Evolutionary conservation across 2,888 invertebrate species (phyloP).

Genomic region (Agrochola lota): DNA sequence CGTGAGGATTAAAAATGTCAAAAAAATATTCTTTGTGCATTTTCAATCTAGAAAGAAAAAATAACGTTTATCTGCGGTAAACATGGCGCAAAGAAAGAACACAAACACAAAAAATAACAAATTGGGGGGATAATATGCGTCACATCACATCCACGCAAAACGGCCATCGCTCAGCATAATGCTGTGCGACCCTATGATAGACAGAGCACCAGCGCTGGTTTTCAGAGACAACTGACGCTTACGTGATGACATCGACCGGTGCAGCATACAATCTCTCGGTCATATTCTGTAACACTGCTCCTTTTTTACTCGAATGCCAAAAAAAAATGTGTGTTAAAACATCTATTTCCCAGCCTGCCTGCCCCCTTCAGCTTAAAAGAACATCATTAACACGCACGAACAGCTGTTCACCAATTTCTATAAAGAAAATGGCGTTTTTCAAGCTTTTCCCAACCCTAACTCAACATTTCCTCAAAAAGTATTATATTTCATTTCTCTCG

Average conservation of each 20-base stretch:
- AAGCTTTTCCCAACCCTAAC: not conserved
- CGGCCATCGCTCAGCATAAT: too few species aligned
- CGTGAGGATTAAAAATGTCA: not conserved
- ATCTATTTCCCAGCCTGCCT: not conserved
- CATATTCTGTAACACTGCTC: not conserved
- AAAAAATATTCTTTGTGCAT: not conserved
- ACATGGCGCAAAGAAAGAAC: too few species aligned
- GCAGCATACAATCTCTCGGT: too few species aligned
- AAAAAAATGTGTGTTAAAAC: not conserved
- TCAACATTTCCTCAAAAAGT: not conserved
- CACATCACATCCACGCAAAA: too few species aligned
- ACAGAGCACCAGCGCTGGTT: too few species aligned
- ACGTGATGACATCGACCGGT: too few species aligned
- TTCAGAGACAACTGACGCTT: too few species aligned
- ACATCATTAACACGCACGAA: conserved; percentile 39
- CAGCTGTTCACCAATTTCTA: conserved; percentile 7
- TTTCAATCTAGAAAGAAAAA: not conserved
- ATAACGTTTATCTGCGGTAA: too few species aligned
- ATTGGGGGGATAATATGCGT: too few species aligned
- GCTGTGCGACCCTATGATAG: too few species aligned
- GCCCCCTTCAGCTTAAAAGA: not conserved
- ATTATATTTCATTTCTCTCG: too few species aligned
- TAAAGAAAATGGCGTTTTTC: not conserved
- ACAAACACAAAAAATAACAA: too few species aligned
- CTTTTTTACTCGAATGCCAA: not conserved